Evolutionary conservation across 2,888 invertebrate genomes (phyloP), one percentile per base, ranked within the genome.

Genomic region (Drosophila nr. fundita): DNA sequence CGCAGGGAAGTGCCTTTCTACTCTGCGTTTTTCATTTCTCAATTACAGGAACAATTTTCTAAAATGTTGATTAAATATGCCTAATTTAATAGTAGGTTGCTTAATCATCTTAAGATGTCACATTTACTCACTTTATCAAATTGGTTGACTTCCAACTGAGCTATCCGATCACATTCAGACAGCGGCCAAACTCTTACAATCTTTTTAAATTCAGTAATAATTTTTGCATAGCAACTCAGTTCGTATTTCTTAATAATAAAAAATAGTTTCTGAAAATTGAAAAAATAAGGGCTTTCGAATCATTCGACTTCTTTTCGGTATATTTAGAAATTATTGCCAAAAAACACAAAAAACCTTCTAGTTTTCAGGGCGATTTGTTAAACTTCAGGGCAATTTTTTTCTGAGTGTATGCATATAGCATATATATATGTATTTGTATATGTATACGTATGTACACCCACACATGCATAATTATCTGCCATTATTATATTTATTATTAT

Each of bases 401-500:
- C 13, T 21, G 7, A 21, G 45, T 45, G 45, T 21, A 45, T 13
- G 21, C 7, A 13, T 13, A 21, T 21, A 3, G 7, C 7, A 13
- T 8, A 45, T 24, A 2, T 7, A 7, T 38, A 13, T 21, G 13
- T 75, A 73, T 72, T 34, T 76, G 76, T 32, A 48, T 57, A 34
- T 38, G 55, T 38, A 52, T 55, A 55, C 34, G 59, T 34, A 52
- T 30, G 38, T n/a, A 15, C 48, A 52, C 32, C 38, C 38, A 42
- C 49, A 30, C 38, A 45, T 6, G 18, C 36, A 50, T n/a, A 30
- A 34, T 13, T 18, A 50, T 45, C 62, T 48, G 70, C 55, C 48
- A 74, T 69, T 59, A 67, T 64, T 32, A 68, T 38, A 55, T 55
- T 55, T 63, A 64, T 78, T 78, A 69, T 74, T 74, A 73, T 74